Percentiles rank a stretch among this genome's conserved stretches.
Conservation (phyloP, 2,888 invertebrate species). For the Andrena bucephala region DNA sequence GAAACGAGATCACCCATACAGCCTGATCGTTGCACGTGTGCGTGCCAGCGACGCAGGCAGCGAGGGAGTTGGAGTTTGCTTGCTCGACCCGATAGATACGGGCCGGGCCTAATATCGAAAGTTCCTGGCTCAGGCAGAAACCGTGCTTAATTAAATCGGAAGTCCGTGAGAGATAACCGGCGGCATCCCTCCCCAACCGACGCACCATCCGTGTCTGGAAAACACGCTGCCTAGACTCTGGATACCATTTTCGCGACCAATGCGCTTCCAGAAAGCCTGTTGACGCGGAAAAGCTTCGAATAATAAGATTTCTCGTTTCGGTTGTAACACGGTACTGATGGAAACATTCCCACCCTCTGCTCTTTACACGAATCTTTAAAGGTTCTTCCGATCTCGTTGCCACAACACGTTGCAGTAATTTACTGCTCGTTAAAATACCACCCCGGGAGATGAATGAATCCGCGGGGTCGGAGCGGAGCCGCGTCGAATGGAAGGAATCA, state of each 20-base stretch:
- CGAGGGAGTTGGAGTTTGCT: conserved; percentile 57
- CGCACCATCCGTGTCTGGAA: conserved; percentile 28
- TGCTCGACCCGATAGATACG: conserved; percentile 70
- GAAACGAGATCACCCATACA: conserved; percentile 71
- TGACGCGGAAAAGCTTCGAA: background rate
- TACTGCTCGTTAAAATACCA: conserved; percentile 16
- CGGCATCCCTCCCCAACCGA: conserved; percentile 29
- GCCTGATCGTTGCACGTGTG: conserved; percentile 20
- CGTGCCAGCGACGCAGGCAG: background rate
- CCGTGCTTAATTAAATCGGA: conserved; percentile 78
- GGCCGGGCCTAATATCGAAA: conserved; percentile 75
- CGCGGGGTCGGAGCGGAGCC: background rate
- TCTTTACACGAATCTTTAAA: background rate
- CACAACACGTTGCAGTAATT: background rate
- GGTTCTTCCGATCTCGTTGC: background rate
- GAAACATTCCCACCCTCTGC: too few relatives aligned
- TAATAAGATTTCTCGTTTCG: background rate
- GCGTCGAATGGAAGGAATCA: conserved; percentile 27
- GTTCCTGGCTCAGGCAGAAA: conserved; percentile 63
- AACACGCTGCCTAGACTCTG: conserved; percentile 16
- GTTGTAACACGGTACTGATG: background rate
- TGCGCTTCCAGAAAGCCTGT: background rate
- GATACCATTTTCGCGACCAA: background rate
- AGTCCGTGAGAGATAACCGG: conserved; percentile 72
- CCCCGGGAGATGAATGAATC: conserved; percentile 17